Evolutionary conservation across 2,797 vertebrate genomes (phyloP).

Genomic region (Smutsia gigantea): DNA sequence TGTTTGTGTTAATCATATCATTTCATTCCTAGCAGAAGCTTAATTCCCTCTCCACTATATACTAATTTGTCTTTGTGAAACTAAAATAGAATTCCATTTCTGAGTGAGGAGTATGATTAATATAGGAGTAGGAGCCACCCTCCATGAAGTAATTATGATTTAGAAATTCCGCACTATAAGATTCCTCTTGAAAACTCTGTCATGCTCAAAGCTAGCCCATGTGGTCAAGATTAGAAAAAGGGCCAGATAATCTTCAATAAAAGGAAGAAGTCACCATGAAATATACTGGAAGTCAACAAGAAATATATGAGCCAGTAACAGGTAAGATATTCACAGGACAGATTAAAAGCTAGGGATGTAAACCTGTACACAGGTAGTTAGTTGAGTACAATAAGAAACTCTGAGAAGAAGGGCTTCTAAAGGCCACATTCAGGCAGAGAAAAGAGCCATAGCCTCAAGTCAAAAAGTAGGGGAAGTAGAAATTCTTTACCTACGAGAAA

Average conservation of each 20-base stretch:
- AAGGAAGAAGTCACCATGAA: background rate
- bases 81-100: conserved; percentile 71
- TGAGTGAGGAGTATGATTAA: conserved; percentile 66
- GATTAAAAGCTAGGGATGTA: background rate
- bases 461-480: background rate
- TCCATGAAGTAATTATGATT: conserved; percentile 67
- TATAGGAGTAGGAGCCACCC: conserved; percentile 52
- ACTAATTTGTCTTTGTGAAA: conserved; percentile 63
- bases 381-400: background rate
- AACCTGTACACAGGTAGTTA: background rate
- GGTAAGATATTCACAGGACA: background rate
- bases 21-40: conserved; percentile 61
- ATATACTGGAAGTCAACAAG: background rate
- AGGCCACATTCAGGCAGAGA: background rate
- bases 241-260: conserved; percentile 19
- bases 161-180: conserved; percentile 64
- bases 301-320: background rate
- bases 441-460: background rate
- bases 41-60: conserved; percentile 61
- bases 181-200: conserved; percentile 57
- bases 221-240: background rate
- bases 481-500: background rate
- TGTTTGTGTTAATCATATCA: conserved; percentile 59
- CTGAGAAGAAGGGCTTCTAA: background rate
- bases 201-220: conserved; percentile 32